Base-by-base conservation (phyloP, 2,113 vertebrate genomes). In the Ailurus styani region DNA sequence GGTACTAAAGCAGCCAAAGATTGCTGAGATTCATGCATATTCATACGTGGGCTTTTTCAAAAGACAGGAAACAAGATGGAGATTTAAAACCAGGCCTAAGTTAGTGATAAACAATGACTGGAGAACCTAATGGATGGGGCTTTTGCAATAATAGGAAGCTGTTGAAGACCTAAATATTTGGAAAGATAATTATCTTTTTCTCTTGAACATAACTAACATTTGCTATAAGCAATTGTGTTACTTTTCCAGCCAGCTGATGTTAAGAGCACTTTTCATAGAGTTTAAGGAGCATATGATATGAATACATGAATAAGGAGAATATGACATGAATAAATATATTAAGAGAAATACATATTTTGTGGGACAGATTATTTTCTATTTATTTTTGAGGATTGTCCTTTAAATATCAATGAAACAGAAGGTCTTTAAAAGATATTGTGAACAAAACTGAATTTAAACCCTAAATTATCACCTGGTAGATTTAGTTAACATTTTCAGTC, bases 391-490 rank as follows among this genome's bases (percentile, higher is more conserved):
- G 29, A 72, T 50, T 82, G 47, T 60, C 17, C 3, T 25, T 25
- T 42, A 54, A 85, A 70, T 86, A 52, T 12, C 25, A 88, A 37
- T 57, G 54, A 1, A 86, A 68, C 2, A 89, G 23, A 93, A 91
- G 20, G 84, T 95, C 66, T 96, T 96, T 29, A 66, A 86, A 97
- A 97, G 18, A 31, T 5, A 81, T 47, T 91, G 4, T 37, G 13
- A 91, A 70, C 66, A 94, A 64, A 95, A 94, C 83, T 86, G 79
- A 91, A 55, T 84, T 87, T 60, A 88, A 93, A 85, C 10, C 2
- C 29, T 52, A 73, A 93, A 54, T 70, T 88, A 52, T 77, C 72
- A 62, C 54, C 45, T 87, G 6, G 3, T 47, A 82, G 6, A 73
- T 68, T 90, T 89, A 1, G 7, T 87, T 42, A 88, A 86, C 83